Conservation (phyloP, 2,888 invertebrate species). For the Dryomyza anilis region DNA sequence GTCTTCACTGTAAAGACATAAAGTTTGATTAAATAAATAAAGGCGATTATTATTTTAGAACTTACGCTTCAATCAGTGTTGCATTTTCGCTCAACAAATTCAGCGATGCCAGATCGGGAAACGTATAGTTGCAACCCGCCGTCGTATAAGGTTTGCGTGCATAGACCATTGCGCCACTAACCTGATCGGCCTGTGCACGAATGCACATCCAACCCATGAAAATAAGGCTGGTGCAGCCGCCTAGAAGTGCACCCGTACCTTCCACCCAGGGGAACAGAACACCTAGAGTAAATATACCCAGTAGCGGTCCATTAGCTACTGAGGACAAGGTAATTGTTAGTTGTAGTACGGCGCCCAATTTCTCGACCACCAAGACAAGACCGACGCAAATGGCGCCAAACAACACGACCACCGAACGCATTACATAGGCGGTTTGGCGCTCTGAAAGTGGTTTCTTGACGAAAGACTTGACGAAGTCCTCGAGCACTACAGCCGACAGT, state of each 20-base stretch:
- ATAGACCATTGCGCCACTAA: slow-evolving; percentile 62
- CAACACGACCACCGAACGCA: slow-evolving; percentile 70
- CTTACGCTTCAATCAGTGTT: slow-evolving; percentile 9
- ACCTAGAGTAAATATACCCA: slow-evolving; percentile 73
- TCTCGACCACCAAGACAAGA: slow-evolving; percentile 69
- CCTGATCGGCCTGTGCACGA: slow-evolving; percentile 64
- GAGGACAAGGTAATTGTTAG: slow-evolving; percentile 69
- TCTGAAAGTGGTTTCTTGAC: slow-evolving; percentile 64
- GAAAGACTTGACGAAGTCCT: slow-evolving; percentile 72
- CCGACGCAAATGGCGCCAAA: slow-evolving; percentile 70
- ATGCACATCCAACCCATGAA: slow-evolving; percentile 66
- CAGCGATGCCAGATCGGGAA: slow-evolving; percentile 55
- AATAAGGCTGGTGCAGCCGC: slow-evolving; percentile 63
- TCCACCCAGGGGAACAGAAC: slow-evolving; percentile 72
- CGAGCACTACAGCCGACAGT: slow-evolving; percentile 74
- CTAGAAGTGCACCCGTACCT: slow-evolving; percentile 65
- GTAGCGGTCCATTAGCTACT: slow-evolving; percentile 70
- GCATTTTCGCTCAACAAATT: slow-evolving; percentile 49
- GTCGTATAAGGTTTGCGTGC: slow-evolving; percentile 63
- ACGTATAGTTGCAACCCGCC: slow-evolving; percentile 64
- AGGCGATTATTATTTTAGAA: not conserved
- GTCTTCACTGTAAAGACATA: slow-evolving; percentile 37
- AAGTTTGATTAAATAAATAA: not conserved
- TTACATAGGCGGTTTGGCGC: slow-evolving; percentile 66
- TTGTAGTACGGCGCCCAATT: slow-evolving; percentile 73